Base-by-base conservation (phyloP, 2,797 vertebrate genomes). In the Kryptolebias ocellatus region DNA sequence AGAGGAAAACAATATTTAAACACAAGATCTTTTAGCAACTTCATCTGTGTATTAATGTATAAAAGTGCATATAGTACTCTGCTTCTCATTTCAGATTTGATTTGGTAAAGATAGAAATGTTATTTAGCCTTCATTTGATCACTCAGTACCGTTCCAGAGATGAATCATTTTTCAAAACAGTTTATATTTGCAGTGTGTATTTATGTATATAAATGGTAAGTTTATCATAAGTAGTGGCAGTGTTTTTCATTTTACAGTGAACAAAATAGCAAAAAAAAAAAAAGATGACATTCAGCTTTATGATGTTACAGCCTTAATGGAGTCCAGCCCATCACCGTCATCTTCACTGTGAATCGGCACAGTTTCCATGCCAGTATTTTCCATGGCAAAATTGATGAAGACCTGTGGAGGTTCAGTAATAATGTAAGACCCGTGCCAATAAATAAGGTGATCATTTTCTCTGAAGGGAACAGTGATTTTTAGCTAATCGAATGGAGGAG, bases 361-460 rank as follows among this genome's bases (percentile, higher is more conserved):
- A 17, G 66, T 72, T 28, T 92, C 90, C 76, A 83, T 83, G 54
- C 71, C 83, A 11, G 60, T 57, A 53, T 95, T 96, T 45, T 90
- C 95, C 93, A 94, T 95, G 72, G 97, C 96, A 75, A 99, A 99
- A 93, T 98, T 96, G 92, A 98, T 98, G 90, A 98, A 99, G 88
- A 98, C 96, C 98, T 98, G 79, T 37, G 18, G 67, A 64, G 14
- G 18, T 70, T 53, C 20, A 78, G 31, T 52, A 78, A 88, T 80
- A 72, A 76, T 85, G 64, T 80, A 53, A 84, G 60, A 62, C 8
- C 2, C 24, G 29, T 47, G 39, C 2, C 5, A 53, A 53, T 16
- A 70, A 54, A 53, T 62, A 54, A 56, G 10, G 37, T 1, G 49
- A 1, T 50, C 52, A 54, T 52, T 72, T 55, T 34, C 24, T 58